Base-by-base conservation (phyloP, 2,888 invertebrate genomes). In the Acleris sparsana region DNA sequence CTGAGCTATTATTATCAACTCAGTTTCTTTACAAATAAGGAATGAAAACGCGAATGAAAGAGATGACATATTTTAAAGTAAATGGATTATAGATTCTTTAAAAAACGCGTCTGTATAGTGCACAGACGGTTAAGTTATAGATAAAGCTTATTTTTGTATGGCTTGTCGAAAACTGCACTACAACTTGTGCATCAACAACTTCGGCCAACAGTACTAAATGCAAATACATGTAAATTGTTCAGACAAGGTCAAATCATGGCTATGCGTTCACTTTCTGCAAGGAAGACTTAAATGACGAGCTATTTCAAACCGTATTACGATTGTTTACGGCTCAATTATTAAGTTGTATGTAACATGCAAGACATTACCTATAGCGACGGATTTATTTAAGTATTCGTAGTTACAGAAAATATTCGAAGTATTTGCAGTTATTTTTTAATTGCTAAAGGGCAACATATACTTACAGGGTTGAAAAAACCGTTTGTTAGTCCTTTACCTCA, bases 261-360 rank as follows among this genome's bases (percentile, higher is more conserved):
- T 18, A 17, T 17, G 22, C 51, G 17, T 51, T 51, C 51, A 51
- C 51, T 51, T 51, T 51, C 51, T 11, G 60, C n/a, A 63, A 66
- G 51, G 68, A 58, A 66, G n/a, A 7, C 16, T 46, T n/a, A 17
- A 46, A 46, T n/a, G 46, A 16, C 46, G n/a, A 44, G n/a, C 5
- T 44, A n/a, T 44, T 46, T n/a, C 3, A 5, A 17, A 17, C 17
- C 46, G 6, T 46, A 46, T 46, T 6, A 46, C 46, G 3, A 5
- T 7, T 7, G 0, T 17, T 17, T 46, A 46, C 5, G 5, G 46
- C 16, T 46, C 16, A 46, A 1, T n/a, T 44, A 33, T 9, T 17
- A 7, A 7, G n/a, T n/a, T 13, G 4, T 39, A 5, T 17, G 46
- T 46, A 6, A 46, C 17, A 17, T 46, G 13, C 6, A 7, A n/a